These are phyloP conservation scores for Euura lappo DNA, from an alignment of 1,140 invertebrate species.

Conservation along the genomic window DNA sequence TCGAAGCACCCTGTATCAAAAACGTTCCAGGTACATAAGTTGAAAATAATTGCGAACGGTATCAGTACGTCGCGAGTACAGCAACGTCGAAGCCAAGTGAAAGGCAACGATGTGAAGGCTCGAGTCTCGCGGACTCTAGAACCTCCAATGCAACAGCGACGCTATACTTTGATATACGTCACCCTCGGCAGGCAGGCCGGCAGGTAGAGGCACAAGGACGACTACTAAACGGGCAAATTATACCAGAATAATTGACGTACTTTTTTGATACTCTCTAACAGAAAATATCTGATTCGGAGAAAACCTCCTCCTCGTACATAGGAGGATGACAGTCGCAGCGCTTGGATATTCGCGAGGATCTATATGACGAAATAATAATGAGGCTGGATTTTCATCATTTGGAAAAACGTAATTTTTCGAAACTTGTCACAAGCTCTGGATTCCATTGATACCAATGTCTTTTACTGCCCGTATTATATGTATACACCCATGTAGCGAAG, in stretches of 20 bases:
- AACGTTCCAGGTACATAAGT: not conserved
- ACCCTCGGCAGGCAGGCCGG: not conserved
- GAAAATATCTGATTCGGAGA: no score
- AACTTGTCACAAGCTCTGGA: not conserved
- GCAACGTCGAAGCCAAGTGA: conserved; percentile 1
- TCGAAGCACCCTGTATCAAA: no score
- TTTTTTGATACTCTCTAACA: not conserved
- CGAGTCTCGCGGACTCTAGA: not conserved
- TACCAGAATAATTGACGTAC: not conserved
- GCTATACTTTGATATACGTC: not conserved
- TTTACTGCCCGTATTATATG: not conserved
- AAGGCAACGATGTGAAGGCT: conserved; percentile 6
- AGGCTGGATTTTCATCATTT: not conserved
- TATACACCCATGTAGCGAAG: not conserved
- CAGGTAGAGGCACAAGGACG: not conserved
- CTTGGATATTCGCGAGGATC: no score
- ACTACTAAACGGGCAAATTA: conserved; percentile 1
- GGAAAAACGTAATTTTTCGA: no score
- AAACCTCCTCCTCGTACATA: no score
- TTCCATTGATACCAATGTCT: not conserved
- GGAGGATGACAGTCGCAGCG: no score
- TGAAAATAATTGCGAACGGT: conserved; percentile 1
- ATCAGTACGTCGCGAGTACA: not conserved
- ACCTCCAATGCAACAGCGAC: no score
- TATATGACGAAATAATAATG: not conserved